phyloP scores from a whole-genome alignment of 2,888 invertebrate species.

The Nephrotoma flavescens region DNA sequence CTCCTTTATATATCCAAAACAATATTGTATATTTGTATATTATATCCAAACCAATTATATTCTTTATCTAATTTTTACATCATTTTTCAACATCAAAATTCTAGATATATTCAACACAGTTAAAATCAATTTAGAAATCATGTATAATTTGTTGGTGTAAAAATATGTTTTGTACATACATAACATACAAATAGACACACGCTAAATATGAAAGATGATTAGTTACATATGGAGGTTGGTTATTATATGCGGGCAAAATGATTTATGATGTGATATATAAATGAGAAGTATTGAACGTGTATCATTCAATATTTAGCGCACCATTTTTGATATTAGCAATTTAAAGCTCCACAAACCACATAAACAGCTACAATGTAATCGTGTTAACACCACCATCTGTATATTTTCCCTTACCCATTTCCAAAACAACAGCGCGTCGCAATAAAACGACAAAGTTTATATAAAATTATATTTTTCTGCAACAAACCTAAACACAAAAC shows the following conservation, averaged over 20 bases:
- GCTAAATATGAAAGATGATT: background rate
- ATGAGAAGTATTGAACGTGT: background rate
- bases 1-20: background rate
- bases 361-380: background rate
- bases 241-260: background rate
- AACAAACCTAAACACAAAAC: background rate
- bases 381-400: too few species aligned
- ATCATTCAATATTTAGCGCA: background rate
- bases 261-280: background rate
- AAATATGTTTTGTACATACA: background rate
- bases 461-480: background rate
- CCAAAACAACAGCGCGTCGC: background rate
- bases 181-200: background rate
- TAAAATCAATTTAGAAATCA: background rate
- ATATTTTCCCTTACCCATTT: background rate
- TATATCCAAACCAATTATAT: background rate
- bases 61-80: background rate
- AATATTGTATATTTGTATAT: background rate
- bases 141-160: background rate
- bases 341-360: background rate
- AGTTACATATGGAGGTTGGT: slow-evolving; percentile 1
- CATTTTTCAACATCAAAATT: background rate
- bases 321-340: background rate
- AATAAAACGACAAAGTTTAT: background rate
- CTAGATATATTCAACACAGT: background rate